Evolutionary conservation across 2,888 invertebrate genomes (phyloP), one percentile per base, ranked within the genome.

Genomic region (Pyralis farinalis): DNA sequence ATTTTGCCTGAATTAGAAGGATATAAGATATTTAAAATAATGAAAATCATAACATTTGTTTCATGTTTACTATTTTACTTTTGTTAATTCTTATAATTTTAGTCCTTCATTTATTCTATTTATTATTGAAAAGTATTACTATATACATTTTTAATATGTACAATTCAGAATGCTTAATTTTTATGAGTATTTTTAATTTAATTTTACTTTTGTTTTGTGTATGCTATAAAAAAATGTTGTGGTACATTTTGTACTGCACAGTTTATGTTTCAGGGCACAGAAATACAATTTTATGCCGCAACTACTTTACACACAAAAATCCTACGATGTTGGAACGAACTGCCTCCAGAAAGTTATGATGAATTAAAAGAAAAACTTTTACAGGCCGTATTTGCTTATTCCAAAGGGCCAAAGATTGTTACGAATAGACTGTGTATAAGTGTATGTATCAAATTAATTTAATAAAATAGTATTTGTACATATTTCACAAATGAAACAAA

Each of bases 251-350:
- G 25, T 25, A 25, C 25, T 25, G n/a, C 25, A 25, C 25, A 51
- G 48, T 52, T 46, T 44, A 46, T 52, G 46, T 87, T 90, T 33
- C 73, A 97, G 96, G 91, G 92, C 41, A 93, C 94, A 51, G 97
- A 97, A 87, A 95, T 97, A 22, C 97, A 98, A 78, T 98, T 97
- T 83, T 98, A 96, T 90, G 98, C 95, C 40, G 98, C 98, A 3
- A 95, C 95, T 34, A 97, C 97, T 16, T 79, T 98, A 12, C 96
- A 98, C 63, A 93, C 94, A 0, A 98, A 98, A 77, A 92, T 98
- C 37, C 92, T 96, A 57, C 94, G 96, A 67, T 94, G 93, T 67
- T 98, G 97, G 96, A 91, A 92, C 67, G 97, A 97, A 84, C 92
- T 98, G 16, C 97, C 97, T 6, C 88, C 91, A 35, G 94, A 94